Percentiles rank a stretch among this genome's conserved stretches.
Evolutionary conservation across 1,140 invertebrate genomes (phyloP).

Genomic region (Atopsyche davidsoni): DNA sequence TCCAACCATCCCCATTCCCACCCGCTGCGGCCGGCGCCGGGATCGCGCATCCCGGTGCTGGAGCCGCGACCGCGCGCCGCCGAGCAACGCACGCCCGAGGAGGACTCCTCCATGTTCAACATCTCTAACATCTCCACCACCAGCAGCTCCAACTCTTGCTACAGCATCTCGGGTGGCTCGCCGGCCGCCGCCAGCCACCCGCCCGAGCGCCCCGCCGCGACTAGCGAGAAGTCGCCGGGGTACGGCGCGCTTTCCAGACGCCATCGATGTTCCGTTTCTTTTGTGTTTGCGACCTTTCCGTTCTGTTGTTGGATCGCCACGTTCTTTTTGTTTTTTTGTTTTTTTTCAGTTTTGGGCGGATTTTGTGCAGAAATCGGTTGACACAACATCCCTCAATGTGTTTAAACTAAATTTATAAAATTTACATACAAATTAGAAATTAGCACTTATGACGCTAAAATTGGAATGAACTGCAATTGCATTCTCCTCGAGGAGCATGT

Average conservation of each 20-base stretch:
- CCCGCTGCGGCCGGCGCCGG: slow-evolving; percentile 36
- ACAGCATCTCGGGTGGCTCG: slow-evolving; percentile 41
- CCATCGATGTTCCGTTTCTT: slow-evolving; percentile 31
- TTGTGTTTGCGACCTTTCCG: background rate
- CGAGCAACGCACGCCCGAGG: slow-evolving; percentile 48
- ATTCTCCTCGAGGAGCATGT: too few species aligned
- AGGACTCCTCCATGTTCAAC: slow-evolving; percentile 49
- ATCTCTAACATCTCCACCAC: slow-evolving; percentile 50
- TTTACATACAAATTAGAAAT: too few species aligned
- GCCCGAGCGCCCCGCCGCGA: slow-evolving; percentile 10
- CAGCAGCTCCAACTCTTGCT: slow-evolving; percentile 46
- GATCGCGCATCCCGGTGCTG: slow-evolving; percentile 43
- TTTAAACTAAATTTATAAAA: too few species aligned
- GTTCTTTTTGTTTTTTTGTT: slow-evolving; percentile 5
- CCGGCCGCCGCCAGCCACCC: slow-evolving; percentile 39
- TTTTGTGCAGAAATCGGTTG: background rate
- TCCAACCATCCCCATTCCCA: slow-evolving; percentile 43
- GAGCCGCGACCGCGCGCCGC: slow-evolving; percentile 40
- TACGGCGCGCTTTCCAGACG: background rate
- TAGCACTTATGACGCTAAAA: too few species aligned
- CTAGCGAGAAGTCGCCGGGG: slow-evolving; percentile 4
- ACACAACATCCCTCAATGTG: too few species aligned
- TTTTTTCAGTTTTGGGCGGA: background rate
- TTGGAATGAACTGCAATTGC: too few species aligned
- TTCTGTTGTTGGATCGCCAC: background rate